A percentile compares a stretch with the other conserved stretches of the same genome.
phyloP scores from a whole-genome alignment of 2,888 invertebrate genomes.

The Coecobrya sp. region DNA sequence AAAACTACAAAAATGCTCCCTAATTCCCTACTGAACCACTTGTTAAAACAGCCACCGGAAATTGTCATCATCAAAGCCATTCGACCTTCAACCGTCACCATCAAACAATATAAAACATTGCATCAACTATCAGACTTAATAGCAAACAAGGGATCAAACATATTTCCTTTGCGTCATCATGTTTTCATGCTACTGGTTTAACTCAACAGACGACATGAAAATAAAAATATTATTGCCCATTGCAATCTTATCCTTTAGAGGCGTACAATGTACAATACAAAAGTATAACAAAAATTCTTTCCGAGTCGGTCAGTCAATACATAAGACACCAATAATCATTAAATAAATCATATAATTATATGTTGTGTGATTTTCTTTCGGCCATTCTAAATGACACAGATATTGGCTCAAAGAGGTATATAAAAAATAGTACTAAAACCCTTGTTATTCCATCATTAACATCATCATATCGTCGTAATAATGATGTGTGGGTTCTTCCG shows the following conservation, averaged over 20 bases:
- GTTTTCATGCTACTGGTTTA: too few relatives aligned
- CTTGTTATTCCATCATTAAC: conserved; percentile 26
- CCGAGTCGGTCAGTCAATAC: not conserved
- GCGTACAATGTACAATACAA: too few relatives aligned
- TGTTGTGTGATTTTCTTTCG: not conserved
- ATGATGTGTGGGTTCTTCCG: conserved; percentile 14
- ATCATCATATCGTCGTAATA: not conserved
- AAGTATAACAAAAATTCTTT: not conserved
- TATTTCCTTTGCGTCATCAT: not conserved
- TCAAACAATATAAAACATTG: not conserved
- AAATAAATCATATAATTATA: conserved; percentile 14
- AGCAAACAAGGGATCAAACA: too few relatives aligned
- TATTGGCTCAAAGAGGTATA: not conserved
- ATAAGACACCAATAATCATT: not conserved
- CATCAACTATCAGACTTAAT: too few relatives aligned
- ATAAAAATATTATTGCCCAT: too few relatives aligned
- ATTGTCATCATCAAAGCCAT: not conserved
- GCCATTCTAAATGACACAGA: conserved; percentile 7
- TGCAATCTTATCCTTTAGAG: too few relatives aligned
- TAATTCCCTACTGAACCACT: not conserved
- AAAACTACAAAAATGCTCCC: not conserved
- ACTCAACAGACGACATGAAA: not conserved
- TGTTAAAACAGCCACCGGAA: not conserved
- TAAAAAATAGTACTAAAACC: not conserved
- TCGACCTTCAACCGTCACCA: not conserved